These are phyloP conservation scores for Anagrus nilaparvatae DNA, from an alignment of 1,140 invertebrate species.

Conservation along the genomic window DNA sequence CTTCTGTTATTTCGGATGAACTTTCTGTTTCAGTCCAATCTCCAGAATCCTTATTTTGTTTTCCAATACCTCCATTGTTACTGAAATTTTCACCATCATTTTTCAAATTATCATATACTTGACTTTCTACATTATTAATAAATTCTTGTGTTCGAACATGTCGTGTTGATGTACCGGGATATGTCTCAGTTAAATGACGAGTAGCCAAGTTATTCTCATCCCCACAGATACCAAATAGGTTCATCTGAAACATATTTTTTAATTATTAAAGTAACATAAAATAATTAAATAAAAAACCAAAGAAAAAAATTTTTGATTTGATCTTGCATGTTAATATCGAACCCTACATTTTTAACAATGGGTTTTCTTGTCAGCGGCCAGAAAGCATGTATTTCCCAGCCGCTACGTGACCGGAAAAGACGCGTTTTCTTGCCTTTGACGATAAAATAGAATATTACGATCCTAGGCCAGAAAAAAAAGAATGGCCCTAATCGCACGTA, in stretches of 20 bases:
- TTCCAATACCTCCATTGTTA: constrained; percentile 7
- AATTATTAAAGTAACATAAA: constrained; percentile 1
- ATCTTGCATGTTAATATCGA: too few relatives aligned
- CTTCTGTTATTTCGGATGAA: neutral
- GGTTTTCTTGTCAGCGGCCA: too few relatives aligned
- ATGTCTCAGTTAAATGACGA: constrained; percentile 67
- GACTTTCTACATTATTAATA: constrained; percentile 10
- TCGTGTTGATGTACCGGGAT: constrained; percentile 53
- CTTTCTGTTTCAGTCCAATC: constrained; percentile 19
- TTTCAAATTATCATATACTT: neutral
- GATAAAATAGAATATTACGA: too few relatives aligned
- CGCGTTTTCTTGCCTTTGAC: too few relatives aligned
- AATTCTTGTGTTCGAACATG: constrained; percentile 23
- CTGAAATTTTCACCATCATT: constrained; percentile 3
- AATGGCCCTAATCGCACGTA: too few relatives aligned
- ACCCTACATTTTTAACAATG: too few relatives aligned
- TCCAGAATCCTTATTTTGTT: constrained; percentile 28
- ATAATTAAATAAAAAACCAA: neutral
- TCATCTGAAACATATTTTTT: constrained; percentile 32
- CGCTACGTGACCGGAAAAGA: too few relatives aligned
- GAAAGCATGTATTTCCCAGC: too few relatives aligned
- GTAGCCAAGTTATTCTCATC: constrained; percentile 56
- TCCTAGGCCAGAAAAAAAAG: too few relatives aligned
- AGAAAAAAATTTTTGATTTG: neutral
- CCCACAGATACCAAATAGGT: constrained; percentile 69